Evolutionary conservation across 2,113 vertebrate genomes (phyloP).

Genomic region (Pardalotus punctatus): DNA sequence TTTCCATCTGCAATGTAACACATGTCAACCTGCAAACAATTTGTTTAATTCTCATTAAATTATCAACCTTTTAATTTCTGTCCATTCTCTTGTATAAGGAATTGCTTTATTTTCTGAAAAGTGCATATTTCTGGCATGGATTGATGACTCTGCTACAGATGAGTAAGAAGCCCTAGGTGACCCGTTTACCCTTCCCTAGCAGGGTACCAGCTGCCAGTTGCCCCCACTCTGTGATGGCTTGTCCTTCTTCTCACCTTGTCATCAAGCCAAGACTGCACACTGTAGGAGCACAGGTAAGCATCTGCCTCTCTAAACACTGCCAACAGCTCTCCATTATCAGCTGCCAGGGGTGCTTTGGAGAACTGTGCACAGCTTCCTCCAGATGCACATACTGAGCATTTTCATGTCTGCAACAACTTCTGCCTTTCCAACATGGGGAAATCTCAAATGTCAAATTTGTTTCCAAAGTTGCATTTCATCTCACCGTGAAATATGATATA

Average conservation of each 20-base stretch:
- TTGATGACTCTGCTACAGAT: conserved; percentile 60
- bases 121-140: conserved; percentile 55
- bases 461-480: conserved; percentile 29
- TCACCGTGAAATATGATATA: conserved; percentile 7
- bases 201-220: conserved; percentile 75
- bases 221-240: conserved; percentile 71
- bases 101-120: conserved; percentile 61
- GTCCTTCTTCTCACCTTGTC: conserved; percentile 82
- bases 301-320: conserved; percentile 77
- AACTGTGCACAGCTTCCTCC: conserved; percentile 43
- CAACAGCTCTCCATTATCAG: conserved; percentile 75
- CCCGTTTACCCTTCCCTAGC: conserved; percentile 73
- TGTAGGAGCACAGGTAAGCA: conserved; percentile 77
- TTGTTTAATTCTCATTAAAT: conserved; percentile 57
- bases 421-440: conserved; percentile 8
- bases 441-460: conserved; percentile 10
- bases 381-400: conserved; percentile 27
- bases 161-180: conserved; percentile 69
- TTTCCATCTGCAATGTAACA: background rate
- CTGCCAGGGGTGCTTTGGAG: conserved; percentile 65
- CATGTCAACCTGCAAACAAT: background rate
- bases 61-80: conserved; percentile 47
- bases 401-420: conserved; percentile 43
- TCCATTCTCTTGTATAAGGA: conserved; percentile 5
- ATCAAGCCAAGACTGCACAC: conserved; percentile 72